Percentiles rank a stretch among this genome's conserved stretches.
Evolutionary conservation across 2,888 invertebrate genomes (phyloP).

Genomic region (Litoditis marina): DNA sequence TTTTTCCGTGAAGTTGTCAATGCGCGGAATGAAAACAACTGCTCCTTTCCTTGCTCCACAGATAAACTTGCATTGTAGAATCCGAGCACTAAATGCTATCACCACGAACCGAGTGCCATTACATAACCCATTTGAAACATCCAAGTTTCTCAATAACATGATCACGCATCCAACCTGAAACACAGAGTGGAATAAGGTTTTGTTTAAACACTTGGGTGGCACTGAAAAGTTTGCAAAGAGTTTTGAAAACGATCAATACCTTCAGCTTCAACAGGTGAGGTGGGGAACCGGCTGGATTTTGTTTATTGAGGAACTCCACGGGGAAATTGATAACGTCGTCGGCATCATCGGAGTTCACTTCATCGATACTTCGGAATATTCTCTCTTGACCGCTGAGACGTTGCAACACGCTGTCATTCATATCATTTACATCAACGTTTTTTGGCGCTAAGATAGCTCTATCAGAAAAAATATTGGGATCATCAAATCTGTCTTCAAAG

Average conservation of each 20-base stretch:
- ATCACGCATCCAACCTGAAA: not conserved
- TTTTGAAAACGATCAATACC: no score
- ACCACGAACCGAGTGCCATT: slow-evolving; percentile 4
- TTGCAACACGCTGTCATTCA: slow-evolving; percentile 13
- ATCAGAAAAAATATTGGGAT: not conserved
- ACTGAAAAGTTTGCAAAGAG: no score
- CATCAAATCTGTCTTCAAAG: slow-evolving; percentile 6
- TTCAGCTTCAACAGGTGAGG: no score
- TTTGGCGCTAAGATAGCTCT: slow-evolving; percentile 16
- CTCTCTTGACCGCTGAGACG: not conserved
- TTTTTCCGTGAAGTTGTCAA: no score
- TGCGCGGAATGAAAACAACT: slow-evolving; percentile 4
- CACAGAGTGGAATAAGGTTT: no score
- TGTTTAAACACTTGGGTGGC: no score
- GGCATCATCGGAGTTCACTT: not conserved
- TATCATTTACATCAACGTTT: slow-evolving; percentile 10
- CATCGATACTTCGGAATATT: not conserved
- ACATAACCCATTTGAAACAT: not conserved
- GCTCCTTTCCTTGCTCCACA: slow-evolving; percentile 4
- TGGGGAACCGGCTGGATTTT: slow-evolving; percentile 17
- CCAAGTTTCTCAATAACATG: slow-evolving; percentile 1
- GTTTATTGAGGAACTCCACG: slow-evolving; percentile 9
- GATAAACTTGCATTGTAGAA: slow-evolving; percentile 1
- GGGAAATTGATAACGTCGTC: slow-evolving; percentile 4
- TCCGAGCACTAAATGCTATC: not conserved